Base-by-base conservation (phyloP, 2,888 invertebrate genomes). In the Tachina fera region DNA sequence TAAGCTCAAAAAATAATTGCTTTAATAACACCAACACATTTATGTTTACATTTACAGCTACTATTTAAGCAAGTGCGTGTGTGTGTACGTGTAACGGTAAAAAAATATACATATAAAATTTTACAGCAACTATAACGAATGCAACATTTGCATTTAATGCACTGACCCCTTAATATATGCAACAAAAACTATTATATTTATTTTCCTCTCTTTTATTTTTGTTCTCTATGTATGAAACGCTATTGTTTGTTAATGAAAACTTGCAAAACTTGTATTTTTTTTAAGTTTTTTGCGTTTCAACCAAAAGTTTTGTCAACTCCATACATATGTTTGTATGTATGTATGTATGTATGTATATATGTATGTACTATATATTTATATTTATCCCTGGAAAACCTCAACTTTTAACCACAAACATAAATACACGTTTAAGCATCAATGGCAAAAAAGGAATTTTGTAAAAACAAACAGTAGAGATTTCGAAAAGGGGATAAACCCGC, bases 131-230 rank as follows among this genome's bases (percentile, higher is more conserved):
- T 47, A 67, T 65, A 78, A 68, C 76, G 86, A 83, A 76, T 86
- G 86, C 86, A 86, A 86, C 86, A 86, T 86, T 86, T 86, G 86
- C 86, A 83, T 86, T 86, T 86, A 86, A 86, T 86, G 86, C 86
- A 86, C 83, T 86, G 86, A 79, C 76, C 83, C 77, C 86, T 76
- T 76, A 79, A 83, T 80, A 49, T 83, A 83, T 76, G 75, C 83
- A 86, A 86, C 79, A 70, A 79, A 79, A 86, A 83, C 86, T 83
- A 86, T 83, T 80, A 76, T 67, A 80, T 79, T 80, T 79, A 22
- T 45, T 72, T 76, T 67, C 76, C 79, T 68, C 71, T 43, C 39
- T 79, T 71, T 81, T 67, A 43, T 16, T 56, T 65, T 63, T 72
- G 16, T 53, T 13, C 56, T 72, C 41, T 60, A 75, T 71, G 49